A percentile compares a stretch with the other conserved stretches of the same genome.
These are phyloP conservation scores for Calyptomena viridis DNA, from an alignment of 2,113 vertebrate genomes.

Conservation along the genomic window DNA sequence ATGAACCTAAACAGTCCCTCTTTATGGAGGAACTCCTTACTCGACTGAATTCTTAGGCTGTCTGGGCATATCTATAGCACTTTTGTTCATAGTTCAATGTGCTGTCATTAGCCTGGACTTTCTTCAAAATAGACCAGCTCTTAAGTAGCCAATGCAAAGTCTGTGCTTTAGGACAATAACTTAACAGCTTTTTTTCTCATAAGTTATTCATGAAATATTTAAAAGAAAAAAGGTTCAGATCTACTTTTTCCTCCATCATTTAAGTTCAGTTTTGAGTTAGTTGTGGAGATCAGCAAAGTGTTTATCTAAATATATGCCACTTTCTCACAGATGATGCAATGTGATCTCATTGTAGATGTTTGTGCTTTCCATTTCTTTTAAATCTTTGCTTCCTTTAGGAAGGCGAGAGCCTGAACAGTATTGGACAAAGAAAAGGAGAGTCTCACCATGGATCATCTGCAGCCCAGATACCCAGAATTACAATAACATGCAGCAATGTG, in stretches of 20 bases:
- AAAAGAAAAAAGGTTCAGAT: background rate
- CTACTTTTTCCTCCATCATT: background rate
- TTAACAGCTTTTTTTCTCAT: background rate
- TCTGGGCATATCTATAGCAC: background rate
- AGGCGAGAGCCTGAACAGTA: background rate
- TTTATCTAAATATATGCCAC: background rate
- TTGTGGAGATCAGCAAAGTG: background rate
- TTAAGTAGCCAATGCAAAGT: background rate
- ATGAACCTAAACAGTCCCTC: background rate
- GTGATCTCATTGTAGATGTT: background rate
- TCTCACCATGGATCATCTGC: background rate
- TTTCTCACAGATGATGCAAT: background rate
- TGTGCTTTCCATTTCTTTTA: background rate
- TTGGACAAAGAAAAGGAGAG: constrained; percentile 22
- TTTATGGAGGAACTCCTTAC: background rate
- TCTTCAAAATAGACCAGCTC: background rate
- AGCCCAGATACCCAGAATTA: constrained; percentile 60
- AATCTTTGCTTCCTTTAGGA: constrained; percentile 37
- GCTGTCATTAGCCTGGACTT: background rate
- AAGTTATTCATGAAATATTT: background rate
- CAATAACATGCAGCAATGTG: constrained; percentile 45
- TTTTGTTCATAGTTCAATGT: background rate
- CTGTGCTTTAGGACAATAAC: background rate
- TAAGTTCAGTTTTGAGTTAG: background rate
- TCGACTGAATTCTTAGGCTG: background rate